Evolutionary conservation across 2,888 invertebrate species (phyloP), one percentile per base, ranked within the genome.

Genomic region (Campaea margaritaria): DNA sequence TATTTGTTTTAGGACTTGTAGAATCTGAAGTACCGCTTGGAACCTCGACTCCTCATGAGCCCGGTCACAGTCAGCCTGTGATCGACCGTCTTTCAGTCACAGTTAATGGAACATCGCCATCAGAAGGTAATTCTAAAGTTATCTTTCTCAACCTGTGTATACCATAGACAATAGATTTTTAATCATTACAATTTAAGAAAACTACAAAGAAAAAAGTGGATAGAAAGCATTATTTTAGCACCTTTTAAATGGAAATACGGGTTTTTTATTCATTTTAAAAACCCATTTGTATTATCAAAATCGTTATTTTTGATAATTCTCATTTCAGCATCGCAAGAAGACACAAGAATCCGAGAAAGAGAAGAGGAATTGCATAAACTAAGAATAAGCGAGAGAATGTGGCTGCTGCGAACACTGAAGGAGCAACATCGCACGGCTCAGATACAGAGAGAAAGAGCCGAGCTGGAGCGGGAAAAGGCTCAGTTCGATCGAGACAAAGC

Each of bases 331-430:
- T 2, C 39, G 39, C 12, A 21, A 9, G 5, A 2, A 1, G 12
- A 51, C 1, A n/a, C n/a, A 13, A 44, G 49, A 1, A 13, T 12
- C 7, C 38, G 21, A 31, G 46, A 55, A 7, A 31, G 54, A 36
- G 54, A 41, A 34, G 59, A 60, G 36, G 59, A 60, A 13, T 14
- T 60, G 34, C 59, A 60, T 21, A 44, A 38, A 38, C 42, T 60
- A 0, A 54, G 16, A 42, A 21, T 54, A 13, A 50, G 41, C 0
- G 59, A 60, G 16, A 46, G 21, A 27, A 12, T 46, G 5, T 60
- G 59, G 59, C 13, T 16, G 27, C 12, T 54, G n/a, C 54, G 50
- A 15, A 54, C 50, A 0, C 14, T 55, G 0, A 41, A 45, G 5
- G 54, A 60, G 31, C 45, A 42, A 10, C 54, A 54, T 28, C 27